Evolutionary conservation across 2,888 invertebrate genomes (phyloP).

Genomic region (Macrophya annulata): DNA sequence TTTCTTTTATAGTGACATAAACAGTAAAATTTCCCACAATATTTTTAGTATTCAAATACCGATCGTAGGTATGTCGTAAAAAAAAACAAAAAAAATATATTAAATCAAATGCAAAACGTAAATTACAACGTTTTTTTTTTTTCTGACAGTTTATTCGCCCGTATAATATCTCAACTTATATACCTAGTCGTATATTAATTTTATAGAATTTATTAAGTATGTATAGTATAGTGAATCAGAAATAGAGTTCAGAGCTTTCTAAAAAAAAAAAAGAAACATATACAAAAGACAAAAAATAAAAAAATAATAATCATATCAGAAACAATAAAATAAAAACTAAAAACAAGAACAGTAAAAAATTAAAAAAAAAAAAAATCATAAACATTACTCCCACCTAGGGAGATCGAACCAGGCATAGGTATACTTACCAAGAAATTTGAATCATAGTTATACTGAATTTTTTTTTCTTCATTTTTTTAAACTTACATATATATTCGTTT

Average conservation of each 20-base stretch:
- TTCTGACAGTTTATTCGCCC: constrained; percentile 26
- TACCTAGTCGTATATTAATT: constrained; percentile 40
- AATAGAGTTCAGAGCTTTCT: constrained; percentile 46
- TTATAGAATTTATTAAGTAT: constrained; percentile 34
- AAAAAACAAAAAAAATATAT: not conserved
- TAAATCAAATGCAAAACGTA: not conserved
- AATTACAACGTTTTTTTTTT: constrained; percentile 5
- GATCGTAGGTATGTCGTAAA: not conserved
- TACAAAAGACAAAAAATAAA: not conserved
- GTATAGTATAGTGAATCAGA: constrained; percentile 29
- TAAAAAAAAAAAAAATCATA: not conserved
- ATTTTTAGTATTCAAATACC: not conserved
- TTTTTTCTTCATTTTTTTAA: constrained; percentile 10
- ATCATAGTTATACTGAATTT: constrained; percentile 12
- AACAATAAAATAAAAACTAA: not conserved
- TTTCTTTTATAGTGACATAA: not conserved
- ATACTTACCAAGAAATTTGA: not conserved
- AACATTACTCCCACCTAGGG: constrained; percentile 9
- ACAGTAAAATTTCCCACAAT: constrained; percentile 23
- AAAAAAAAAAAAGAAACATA: constrained; percentile 15
- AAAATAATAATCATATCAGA: not conserved
- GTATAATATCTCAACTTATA: constrained; percentile 20
- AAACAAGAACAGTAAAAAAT: not conserved
- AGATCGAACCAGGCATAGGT: not conserved
- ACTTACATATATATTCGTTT: not conserved